These are phyloP conservation scores for Lepisosteus osseus DNA, from an alignment of 2,113 vertebrate genomes.

Conservation along the genomic window DNA sequence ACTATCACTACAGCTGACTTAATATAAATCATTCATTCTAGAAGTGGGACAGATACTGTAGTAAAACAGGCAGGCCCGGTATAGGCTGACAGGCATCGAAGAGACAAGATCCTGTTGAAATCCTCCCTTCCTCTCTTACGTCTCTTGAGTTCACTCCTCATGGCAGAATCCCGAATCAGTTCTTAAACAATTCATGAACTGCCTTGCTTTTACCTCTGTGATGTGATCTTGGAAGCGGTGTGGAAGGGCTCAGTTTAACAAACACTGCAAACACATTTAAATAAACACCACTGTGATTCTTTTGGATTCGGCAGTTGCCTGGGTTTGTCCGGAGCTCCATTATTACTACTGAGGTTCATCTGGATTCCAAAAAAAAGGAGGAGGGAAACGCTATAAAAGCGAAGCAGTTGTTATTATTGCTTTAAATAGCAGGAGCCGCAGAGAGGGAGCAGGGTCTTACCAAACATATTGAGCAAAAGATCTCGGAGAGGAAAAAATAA, in stretches of 20 bases:
- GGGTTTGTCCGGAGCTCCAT: too few relatives aligned
- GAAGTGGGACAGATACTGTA: background rate
- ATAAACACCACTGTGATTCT: too few relatives aligned
- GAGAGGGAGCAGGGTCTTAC: too few relatives aligned
- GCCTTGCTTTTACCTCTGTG: constrained; percentile 9
- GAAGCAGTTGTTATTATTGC: too few relatives aligned
- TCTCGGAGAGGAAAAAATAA: too few relatives aligned
- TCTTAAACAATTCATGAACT: background rate
- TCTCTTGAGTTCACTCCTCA: constrained; percentile 6
- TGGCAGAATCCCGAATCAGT: background rate
- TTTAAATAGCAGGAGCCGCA: too few relatives aligned
- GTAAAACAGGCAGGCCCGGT: background rate
- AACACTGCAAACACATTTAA: too few relatives aligned
- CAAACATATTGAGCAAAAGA: too few relatives aligned
- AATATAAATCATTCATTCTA: constrained; percentile 66
- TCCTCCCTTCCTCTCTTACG: background rate
- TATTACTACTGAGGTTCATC: too few relatives aligned
- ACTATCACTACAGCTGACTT: constrained; percentile 60
- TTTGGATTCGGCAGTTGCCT: too few relatives aligned
- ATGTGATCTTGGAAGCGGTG: background rate
- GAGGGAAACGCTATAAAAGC: too few relatives aligned
- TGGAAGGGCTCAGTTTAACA: background rate
- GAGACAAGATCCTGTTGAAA: background rate
- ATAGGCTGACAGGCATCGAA: background rate
- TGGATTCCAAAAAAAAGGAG: too few relatives aligned